Conservation (phyloP, 2,888 invertebrate genomes). For the Scaptomyza tumidula region DNA sequence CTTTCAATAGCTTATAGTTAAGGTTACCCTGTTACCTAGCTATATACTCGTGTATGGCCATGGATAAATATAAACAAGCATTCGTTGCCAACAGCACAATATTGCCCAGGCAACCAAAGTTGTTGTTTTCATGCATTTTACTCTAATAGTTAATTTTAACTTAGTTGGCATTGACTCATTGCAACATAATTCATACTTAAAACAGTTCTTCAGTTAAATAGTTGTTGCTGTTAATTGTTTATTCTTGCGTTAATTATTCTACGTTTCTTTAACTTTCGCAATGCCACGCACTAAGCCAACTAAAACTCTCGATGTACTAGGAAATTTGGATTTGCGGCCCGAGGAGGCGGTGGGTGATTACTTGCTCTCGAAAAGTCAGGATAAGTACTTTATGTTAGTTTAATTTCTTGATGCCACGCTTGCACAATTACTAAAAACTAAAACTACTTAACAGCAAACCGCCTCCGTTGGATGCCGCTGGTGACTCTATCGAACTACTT, state of each 20-base stretch:
- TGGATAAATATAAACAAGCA: background rate
- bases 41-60: too few relatives aligned
- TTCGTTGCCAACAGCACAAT: background rate
- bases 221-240: background rate
- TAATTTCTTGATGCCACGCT: background rate
- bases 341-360: constrained; percentile 82
- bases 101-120: constrained; percentile 23
- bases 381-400: constrained; percentile 76
- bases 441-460: constrained; percentile 70
- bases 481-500: constrained; percentile 82
- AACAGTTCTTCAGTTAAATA: constrained; percentile 9
- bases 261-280: constrained; percentile 15
- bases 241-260: constrained; percentile 4
- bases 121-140: constrained; percentile 15
- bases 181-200: constrained; percentile 1
- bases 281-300: constrained; percentile 84
- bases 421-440: background rate
- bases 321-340: constrained; percentile 82
- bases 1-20: background rate
- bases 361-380: constrained; percentile 79
- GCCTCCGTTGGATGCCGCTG: constrained; percentile 81
- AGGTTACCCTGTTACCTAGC: constrained; percentile 5
- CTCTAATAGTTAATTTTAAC: background rate
- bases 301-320: constrained; percentile 81
- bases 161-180: constrained; percentile 11